Conservation (phyloP, 2,888 invertebrate genomes). For the Polymixis flavicincta region DNA sequence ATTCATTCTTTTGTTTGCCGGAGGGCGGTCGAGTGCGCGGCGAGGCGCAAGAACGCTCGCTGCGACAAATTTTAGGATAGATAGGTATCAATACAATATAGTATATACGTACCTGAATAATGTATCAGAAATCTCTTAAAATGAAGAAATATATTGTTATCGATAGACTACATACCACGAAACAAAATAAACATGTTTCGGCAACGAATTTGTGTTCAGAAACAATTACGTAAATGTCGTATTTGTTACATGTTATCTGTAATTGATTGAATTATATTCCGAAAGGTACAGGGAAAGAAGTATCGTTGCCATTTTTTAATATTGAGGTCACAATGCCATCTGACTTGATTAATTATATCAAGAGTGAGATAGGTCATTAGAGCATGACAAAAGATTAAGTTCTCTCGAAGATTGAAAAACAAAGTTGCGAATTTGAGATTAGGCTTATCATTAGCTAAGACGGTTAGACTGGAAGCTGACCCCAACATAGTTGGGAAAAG, state of each 20-base stretch:
- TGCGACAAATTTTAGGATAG: conserved; percentile 58
- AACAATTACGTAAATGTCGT: conserved; percentile 27
- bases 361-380: neutral
- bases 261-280: conserved; percentile 17
- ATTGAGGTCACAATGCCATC: too few relatives aligned
- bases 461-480: too few relatives aligned
- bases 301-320: neutral
- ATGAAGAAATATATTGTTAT: conserved; percentile 22
- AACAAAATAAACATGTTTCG: conserved; percentile 40
- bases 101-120: conserved; percentile 26
- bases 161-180: conserved; percentile 5
- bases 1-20: conserved; percentile 81
- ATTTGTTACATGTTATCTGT: conserved; percentile 19
- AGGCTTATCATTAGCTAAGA: conserved; percentile 33
- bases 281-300: neutral
- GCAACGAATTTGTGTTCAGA: conserved; percentile 29
- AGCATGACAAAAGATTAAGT: conserved; percentile 29
- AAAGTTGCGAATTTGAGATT: conserved; percentile 24
- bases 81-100: conserved; percentile 20
- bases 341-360: neutral
- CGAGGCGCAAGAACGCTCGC: conserved; percentile 58
- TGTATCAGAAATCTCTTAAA: conserved; percentile 25
- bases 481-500: too few relatives aligned
- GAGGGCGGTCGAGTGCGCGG: conserved; percentile 74
- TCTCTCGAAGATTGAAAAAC: conserved; percentile 28